Evolutionary conservation across 2,797 vertebrate genomes (phyloP).

Genomic region (Ambastaia sidthimunki): DNA sequence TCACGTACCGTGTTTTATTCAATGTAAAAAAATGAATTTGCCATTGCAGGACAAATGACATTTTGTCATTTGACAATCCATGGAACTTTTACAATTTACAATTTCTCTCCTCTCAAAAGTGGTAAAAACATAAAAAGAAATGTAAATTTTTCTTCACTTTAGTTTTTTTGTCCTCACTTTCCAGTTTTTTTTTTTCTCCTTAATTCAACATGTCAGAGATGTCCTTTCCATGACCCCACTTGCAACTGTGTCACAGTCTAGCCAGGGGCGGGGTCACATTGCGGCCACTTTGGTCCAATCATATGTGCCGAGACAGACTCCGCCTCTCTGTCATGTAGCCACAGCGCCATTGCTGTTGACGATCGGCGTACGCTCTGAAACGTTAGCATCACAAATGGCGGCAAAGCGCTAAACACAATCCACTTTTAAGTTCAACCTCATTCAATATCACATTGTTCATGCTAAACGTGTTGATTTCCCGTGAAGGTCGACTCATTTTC

Average conservation of each 20-base stretch:
- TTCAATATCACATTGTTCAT: conserved; percentile 12
- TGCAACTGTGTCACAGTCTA: conserved; percentile 61
- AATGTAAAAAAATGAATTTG: too few relatives aligned
- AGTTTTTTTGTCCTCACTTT: conserved; percentile 40
- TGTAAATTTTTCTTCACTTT: not conserved
- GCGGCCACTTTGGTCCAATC: conserved; percentile 68
- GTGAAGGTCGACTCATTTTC: conserved; percentile 54
- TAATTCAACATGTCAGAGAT: conserved; percentile 65
- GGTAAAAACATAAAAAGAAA: too few relatives aligned
- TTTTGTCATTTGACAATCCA: too few relatives aligned
- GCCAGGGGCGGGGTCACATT: conserved; percentile 60
- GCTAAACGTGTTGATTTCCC: conserved; percentile 33
- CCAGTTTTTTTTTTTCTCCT: conserved; percentile 60
- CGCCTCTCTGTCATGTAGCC: conserved; percentile 20
- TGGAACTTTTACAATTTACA: too few relatives aligned
- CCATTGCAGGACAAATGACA: too few relatives aligned
- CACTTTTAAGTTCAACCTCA: not conserved
- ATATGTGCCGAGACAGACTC: conserved; percentile 26
- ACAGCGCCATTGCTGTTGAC: not conserved
- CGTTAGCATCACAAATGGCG: conserved; percentile 6
- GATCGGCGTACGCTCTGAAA: not conserved
- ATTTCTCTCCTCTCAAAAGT: too few relatives aligned
- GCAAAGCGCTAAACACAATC: not conserved
- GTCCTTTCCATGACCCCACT: conserved; percentile 73
- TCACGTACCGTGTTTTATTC: too few relatives aligned